A percentile compares a stretch with the other conserved stretches of the same genome.
Evolutionary conservation across 2,113 vertebrate species (phyloP).

Genomic region (Pygoscelis adeliae): DNA sequence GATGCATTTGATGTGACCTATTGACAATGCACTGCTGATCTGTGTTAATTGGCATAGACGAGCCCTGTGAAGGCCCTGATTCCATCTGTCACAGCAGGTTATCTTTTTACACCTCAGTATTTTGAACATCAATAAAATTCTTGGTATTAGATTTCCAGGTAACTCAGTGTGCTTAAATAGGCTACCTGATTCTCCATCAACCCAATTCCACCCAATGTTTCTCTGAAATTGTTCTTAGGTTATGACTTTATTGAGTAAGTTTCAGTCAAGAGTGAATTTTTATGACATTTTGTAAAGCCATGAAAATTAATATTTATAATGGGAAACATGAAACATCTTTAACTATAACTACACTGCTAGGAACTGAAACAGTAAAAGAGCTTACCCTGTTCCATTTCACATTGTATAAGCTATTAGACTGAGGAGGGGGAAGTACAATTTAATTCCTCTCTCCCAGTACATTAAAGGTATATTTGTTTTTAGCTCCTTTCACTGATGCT

Average conservation of each 20-base stretch:
- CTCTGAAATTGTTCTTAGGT: conserved; percentile 4
- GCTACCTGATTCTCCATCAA: neutral
- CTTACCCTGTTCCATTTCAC: neutral
- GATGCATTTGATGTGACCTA: neutral
- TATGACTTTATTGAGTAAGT: conserved; percentile 14
- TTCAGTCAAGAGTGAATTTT: conserved; percentile 30
- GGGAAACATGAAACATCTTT: conserved; percentile 1
- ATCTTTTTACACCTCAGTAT: neutral
- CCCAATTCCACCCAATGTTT: neutral
- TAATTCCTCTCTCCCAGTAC: conserved; percentile 22
- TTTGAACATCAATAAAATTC: neutral
- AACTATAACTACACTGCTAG: neutral
- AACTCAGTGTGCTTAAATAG: neutral
- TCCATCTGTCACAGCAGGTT: neutral
- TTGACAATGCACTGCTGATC: neutral
- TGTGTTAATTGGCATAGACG: neutral
- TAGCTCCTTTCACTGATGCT: neutral
- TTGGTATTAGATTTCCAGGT: neutral
- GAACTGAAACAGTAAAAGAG: neutral
- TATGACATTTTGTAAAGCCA: neutral
- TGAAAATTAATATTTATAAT: conserved; percentile 13
- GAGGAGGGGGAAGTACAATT: neutral
- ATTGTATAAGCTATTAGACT: neutral
- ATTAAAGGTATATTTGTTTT: conserved; percentile 17
- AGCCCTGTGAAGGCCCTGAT: neutral